Base-by-base conservation (phyloP, 2,797 vertebrate species). In the Cyprinella venusta region DNA sequence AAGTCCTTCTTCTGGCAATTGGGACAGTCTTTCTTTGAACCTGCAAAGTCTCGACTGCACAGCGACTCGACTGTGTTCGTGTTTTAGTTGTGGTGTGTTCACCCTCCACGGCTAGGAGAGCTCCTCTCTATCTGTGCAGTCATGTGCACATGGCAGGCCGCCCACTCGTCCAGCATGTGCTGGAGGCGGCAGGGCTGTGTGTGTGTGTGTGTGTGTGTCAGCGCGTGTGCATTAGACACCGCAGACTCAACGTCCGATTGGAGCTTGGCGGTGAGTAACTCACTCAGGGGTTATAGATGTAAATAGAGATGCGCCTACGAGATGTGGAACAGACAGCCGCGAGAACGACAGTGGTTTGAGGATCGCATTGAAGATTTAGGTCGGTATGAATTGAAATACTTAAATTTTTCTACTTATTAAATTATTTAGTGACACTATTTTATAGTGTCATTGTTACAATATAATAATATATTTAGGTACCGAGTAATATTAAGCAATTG, bases 111-210 rank as follows among this genome's bases (percentile, higher is more conserved):
- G 21, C 89, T 87, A 90, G 90, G 89, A 61, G 85, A 91, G 36
- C 12, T 70, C 38, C 88, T 68, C 56, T 63, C 56, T 64, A 26
- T 79, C 19, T 52, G 18, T 70, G 84, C 92, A 92, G 91, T 93
- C 93, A 93, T 94, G 93, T 93, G 93, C 84, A 92, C 83, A 87
- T 70, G 85, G 85, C 90, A 89, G 89, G 89, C 80, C 90, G 82
- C 90, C 79, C 87, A 76, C 90, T 91, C 89, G 33, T 68, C 83
- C 76, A 42, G 77, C 86, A 88, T 79, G 85, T 88, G 91, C 91
- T 91, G 88, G 89, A 87, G 89, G 89, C 84, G 69, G 89, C 78
- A 70, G 77, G 19, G 68, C 81, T 71, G 82, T 81, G 77, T 84
- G 45, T 45, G 9, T 40, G 89, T 6, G 78, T 80, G 13, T 71